Evolutionary conservation across 2,113 vertebrate species (phyloP).

Genomic region (Sinocyclocheilus maitianheensis): DNA sequence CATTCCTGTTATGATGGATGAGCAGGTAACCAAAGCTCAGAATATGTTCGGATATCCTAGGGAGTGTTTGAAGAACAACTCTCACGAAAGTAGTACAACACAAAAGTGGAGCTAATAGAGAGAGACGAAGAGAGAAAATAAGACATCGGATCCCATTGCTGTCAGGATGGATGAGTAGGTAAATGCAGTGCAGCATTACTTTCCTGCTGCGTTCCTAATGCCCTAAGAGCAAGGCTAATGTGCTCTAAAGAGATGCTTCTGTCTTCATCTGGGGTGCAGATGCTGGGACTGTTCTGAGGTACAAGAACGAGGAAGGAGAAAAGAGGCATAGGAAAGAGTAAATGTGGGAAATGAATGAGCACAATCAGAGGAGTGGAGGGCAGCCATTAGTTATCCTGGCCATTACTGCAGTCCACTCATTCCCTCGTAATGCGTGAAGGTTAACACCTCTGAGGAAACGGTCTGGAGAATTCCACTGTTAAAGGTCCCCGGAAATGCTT

Average conservation of each 20-base stretch:
- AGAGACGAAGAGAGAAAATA: constrained; percentile 7
- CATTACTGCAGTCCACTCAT: background rate
- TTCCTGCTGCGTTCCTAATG: constrained; percentile 50
- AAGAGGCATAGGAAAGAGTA: background rate
- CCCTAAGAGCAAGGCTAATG: constrained; percentile 52
- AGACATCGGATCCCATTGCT: constrained; percentile 28
- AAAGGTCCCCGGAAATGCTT: too few species aligned
- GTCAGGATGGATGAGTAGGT: constrained; percentile 51
- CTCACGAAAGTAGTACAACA: background rate
- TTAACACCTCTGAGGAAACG: constrained; percentile 31
- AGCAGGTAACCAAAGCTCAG: background rate
- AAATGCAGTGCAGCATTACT: constrained; percentile 43
- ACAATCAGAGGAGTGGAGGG: constrained; percentile 32
- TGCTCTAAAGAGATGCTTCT: constrained; percentile 43
- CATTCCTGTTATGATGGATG: constrained; percentile 6
- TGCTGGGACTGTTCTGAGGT: constrained; percentile 22
- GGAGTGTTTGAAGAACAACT: constrained; percentile 7
- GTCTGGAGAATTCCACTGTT: background rate
- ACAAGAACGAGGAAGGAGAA: background rate
- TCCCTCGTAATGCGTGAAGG: constrained; percentile 31
- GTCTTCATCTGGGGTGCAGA: constrained; percentile 35
- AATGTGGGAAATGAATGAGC: constrained; percentile 39
- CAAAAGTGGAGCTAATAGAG: background rate
- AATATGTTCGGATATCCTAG: background rate
- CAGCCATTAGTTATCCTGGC: constrained; percentile 41